Percentiles rank a stretch among this genome's conserved stretches.
These are phyloP conservation scores for Eulithis testata DNA, from an alignment of 2,888 invertebrate genomes.

Conservation along the genomic window DNA sequence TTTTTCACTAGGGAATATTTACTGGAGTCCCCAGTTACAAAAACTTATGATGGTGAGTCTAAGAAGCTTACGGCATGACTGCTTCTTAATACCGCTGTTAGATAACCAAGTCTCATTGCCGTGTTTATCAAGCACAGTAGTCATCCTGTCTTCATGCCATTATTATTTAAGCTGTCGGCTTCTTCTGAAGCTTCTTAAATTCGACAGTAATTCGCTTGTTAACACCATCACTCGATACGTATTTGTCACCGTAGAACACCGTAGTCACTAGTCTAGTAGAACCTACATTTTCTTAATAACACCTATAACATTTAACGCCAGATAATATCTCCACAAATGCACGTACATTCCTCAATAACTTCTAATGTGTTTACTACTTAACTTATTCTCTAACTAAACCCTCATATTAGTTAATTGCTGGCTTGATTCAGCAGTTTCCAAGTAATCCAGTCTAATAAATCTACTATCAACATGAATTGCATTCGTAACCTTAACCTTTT, in stretches of 20 bases:
- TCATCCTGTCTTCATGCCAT: background rate
- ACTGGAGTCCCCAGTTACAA: constrained; percentile 76
- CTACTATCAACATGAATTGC: background rate
- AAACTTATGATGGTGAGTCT: constrained; percentile 74
- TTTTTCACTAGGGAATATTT: constrained; percentile 78
- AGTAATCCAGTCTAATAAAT: background rate
- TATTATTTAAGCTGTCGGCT: background rate
- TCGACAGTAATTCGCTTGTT: constrained; percentile 7
- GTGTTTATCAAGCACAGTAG: constrained; percentile 11
- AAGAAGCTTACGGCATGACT: constrained; percentile 19
- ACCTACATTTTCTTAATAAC: no score
- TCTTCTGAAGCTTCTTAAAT: background rate
- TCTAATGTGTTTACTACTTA: background rate
- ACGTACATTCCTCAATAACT: background rate
- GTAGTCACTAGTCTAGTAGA: background rate
- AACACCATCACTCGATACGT: background rate
- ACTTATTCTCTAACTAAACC: background rate
- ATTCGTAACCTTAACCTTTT: constrained; percentile 1
- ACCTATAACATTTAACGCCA: no score
- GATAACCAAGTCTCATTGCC: constrained; percentile 2
- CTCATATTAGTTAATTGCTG: background rate
- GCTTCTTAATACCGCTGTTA: constrained; percentile 23
- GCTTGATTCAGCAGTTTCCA: background rate
- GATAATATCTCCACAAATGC: no score
- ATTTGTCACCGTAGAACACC: background rate